Percentiles rank a stretch among this genome's conserved stretches.
These are phyloP conservation scores for Patella depressa DNA, from an alignment of 2,888 invertebrate genomes.

Conservation along the genomic window DNA sequence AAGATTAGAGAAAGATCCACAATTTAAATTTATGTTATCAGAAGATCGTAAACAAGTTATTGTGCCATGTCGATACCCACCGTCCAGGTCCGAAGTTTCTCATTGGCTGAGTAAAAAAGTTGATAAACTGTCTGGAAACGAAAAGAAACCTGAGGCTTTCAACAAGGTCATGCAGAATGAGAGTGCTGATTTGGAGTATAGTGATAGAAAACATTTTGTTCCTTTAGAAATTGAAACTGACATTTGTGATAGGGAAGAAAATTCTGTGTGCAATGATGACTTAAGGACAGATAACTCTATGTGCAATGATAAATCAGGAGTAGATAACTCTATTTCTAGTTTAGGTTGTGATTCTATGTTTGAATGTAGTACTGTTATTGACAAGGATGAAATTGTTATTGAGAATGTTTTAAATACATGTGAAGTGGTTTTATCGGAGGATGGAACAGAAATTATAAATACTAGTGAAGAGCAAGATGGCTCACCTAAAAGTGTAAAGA, in stretches of 20 bases:
- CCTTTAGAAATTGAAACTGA: neutral
- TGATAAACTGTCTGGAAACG: neutral
- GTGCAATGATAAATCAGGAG: neutral
- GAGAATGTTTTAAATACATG: neutral
- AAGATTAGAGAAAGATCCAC: constrained; percentile 49
- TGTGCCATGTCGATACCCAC: constrained; percentile 56
- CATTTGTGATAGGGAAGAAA: neutral
- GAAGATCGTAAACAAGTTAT: constrained; percentile 51
- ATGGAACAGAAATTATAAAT: neutral
- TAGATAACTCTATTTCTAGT: neutral
- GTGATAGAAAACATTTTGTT: neutral
- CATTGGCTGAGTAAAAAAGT: constrained; percentile 39
- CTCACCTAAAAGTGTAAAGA: constrained; percentile 10
- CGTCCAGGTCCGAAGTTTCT: constrained; percentile 38
- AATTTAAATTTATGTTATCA: constrained; percentile 47
- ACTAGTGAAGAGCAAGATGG: neutral
- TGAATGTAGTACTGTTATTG: constrained; percentile 11
- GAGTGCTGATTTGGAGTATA: neutral
- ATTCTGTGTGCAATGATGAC: neutral
- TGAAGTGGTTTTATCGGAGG: constrained; percentile 5
- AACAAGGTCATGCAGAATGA: neutral
- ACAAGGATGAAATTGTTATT: neutral
- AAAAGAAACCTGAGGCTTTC: neutral
- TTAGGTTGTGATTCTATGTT: neutral
- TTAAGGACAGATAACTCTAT: neutral